These are phyloP conservation scores for Eumacrocentrus americanus DNA, from an alignment of 2,888 invertebrate species.

Conservation along the genomic window DNA sequence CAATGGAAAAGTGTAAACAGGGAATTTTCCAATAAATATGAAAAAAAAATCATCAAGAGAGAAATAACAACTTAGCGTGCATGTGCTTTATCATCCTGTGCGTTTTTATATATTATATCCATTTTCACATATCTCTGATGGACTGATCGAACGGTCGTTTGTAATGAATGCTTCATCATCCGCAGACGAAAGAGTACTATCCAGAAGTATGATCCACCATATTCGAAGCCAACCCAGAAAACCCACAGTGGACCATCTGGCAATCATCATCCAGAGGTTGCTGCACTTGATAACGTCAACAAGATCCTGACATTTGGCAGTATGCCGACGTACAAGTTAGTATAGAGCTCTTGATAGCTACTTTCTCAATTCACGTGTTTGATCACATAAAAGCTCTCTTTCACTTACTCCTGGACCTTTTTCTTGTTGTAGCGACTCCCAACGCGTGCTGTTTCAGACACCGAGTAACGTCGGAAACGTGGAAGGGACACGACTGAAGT, in stretches of 20 bases:
- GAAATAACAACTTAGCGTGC: conserved; percentile 1
- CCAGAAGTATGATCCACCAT: conserved; percentile 87
- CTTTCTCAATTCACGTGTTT: no score
- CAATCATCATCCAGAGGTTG: conserved; percentile 80
- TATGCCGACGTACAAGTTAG: conserved; percentile 76
- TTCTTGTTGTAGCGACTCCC: conserved; percentile 71
- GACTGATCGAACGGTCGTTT: conserved; percentile 11
- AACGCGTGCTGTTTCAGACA: conserved; percentile 76
- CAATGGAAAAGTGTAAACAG: not conserved
- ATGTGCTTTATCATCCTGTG: conserved; percentile 49
- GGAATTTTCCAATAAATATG: not conserved
- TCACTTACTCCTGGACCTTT: not conserved
- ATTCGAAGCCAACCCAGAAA: conserved; percentile 80
- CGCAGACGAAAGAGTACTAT: conserved; percentile 85
- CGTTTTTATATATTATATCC: conserved; percentile 33
- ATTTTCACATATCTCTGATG: not conserved
- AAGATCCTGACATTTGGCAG: conserved; percentile 84
- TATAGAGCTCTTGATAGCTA: conserved; percentile 32
- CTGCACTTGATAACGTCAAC: conserved; percentile 78
- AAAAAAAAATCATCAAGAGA: conserved; percentile 1
- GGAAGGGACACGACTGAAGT: conserved; percentile 74
- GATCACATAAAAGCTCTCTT: no score
- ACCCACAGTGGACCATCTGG: conserved; percentile 72
- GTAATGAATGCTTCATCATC: conserved; percentile 29
- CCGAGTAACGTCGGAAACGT: conserved; percentile 75